Evolutionary conservation across 2,888 invertebrate species (phyloP).

Genomic region (Lasioglossum zephyrum): DNA sequence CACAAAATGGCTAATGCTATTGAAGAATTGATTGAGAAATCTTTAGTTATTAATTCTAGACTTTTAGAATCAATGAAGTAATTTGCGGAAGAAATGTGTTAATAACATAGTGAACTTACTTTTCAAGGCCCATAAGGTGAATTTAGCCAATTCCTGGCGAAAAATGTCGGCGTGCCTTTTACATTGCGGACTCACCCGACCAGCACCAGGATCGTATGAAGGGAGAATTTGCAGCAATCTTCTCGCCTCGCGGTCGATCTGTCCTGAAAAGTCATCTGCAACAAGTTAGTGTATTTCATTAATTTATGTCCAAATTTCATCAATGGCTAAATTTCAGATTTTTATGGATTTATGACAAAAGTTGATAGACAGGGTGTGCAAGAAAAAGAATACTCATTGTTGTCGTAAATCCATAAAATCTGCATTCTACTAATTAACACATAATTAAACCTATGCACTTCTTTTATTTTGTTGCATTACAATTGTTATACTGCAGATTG

Average conservation of each 20-base stretch:
- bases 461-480: too few species aligned
- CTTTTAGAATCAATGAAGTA: neutral
- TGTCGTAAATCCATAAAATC: too few species aligned
- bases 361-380: too few species aligned
- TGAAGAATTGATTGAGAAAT: neutral
- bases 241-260: slow-evolving; percentile 77
- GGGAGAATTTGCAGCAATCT: slow-evolving; percentile 78
- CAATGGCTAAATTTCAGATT: neutral
- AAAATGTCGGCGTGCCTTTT: slow-evolving; percentile 78
- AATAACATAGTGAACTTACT: slow-evolving; percentile 70
- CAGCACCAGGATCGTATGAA: slow-evolving; percentile 78
- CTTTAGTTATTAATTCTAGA: neutral
- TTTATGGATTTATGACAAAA: neutral
- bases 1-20: neutral
- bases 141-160: slow-evolving; percentile 78
- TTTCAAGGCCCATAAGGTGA: slow-evolving; percentile 82
- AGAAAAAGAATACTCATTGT: too few species aligned
- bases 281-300: slow-evolving; percentile 2
- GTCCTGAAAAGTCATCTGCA: slow-evolving; percentile 77
- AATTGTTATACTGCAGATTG: too few species aligned
- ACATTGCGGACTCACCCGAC: slow-evolving; percentile 79
- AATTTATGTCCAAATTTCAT: neutral
- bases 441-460: too few species aligned
- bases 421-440: too few species aligned
- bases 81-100: neutral